Conservation (phyloP, 2,888 invertebrate species). For the Nephrotoma guestfalica region DNA sequence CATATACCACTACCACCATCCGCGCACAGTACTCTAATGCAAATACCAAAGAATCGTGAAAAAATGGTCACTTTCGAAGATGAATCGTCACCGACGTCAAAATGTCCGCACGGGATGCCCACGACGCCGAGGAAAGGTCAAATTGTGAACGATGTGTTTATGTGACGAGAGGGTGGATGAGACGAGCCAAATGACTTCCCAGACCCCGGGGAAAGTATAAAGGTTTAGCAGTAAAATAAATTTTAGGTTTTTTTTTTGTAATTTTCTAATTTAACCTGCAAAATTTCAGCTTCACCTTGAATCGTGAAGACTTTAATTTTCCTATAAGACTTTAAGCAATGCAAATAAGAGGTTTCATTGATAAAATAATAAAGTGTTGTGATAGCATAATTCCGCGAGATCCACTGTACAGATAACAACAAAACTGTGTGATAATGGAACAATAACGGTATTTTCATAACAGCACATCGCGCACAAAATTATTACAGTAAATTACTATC, state of each 20-base stretch:
- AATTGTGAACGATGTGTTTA: constrained; percentile 57
- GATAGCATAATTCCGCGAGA: background rate
- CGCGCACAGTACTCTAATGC: constrained; percentile 19
- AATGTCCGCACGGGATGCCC: constrained; percentile 33
- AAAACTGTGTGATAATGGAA: background rate
- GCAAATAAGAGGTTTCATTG: background rate
- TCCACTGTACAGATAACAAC: background rate
- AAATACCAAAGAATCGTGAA: constrained; percentile 41
- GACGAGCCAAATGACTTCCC: constrained; percentile 23
- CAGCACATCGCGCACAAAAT: background rate
- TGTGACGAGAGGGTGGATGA: constrained; percentile 47
- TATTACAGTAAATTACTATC: background rate
- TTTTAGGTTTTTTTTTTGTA: background rate
- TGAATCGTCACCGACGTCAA: constrained; percentile 31
- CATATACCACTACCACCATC: constrained; percentile 17
- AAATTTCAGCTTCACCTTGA: background rate
- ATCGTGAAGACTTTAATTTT: no score
- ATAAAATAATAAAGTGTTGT: background rate
- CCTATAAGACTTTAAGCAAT: background rate
- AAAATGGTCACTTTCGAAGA: constrained; percentile 74
- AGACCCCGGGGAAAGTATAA: constrained; percentile 31
- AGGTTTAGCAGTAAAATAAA: constrained; percentile 20
- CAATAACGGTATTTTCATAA: background rate
- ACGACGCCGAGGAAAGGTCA: constrained; percentile 27
- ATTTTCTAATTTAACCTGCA: no score